Conservation (phyloP, 2,797 vertebrate species). For the Sus cebifrons region DNA sequence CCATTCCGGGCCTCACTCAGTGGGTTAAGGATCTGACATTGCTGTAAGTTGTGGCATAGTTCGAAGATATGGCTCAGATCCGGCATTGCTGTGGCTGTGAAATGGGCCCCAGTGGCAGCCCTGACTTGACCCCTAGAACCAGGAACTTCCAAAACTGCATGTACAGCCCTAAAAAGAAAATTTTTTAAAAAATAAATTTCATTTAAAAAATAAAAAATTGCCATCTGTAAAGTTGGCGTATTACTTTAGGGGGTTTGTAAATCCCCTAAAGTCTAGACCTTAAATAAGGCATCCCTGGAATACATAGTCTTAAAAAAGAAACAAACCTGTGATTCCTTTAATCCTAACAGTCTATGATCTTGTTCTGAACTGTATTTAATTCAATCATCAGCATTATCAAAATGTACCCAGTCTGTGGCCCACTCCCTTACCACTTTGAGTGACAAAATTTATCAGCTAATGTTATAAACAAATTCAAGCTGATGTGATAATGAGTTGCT, state of each 20-base stretch:
- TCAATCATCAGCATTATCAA: background rate
- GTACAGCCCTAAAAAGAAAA: too few species aligned
- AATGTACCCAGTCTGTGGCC: background rate
- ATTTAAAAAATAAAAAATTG: background rate
- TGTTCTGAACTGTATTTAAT: background rate
- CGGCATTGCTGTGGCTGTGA: too few species aligned
- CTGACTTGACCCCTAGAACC: too few species aligned
- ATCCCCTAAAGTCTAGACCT: background rate
- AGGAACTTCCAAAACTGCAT: too few species aligned
- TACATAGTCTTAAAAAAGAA: constrained; percentile 1
- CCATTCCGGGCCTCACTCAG: too few species aligned
- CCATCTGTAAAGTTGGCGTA: background rate
- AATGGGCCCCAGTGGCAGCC: too few species aligned
- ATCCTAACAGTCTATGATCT: background rate
- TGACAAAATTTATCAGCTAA: background rate
- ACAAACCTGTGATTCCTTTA: background rate
- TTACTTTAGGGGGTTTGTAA: background rate
- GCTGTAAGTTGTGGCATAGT: too few species aligned
- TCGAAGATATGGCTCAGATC: too few species aligned
- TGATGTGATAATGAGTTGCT: background rate
- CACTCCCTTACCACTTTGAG: background rate
- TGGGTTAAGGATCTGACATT: too few species aligned
- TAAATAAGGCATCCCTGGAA: background rate
- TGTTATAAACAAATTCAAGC: constrained; percentile 38
- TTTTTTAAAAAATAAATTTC: too few species aligned